Conservation (phyloP, 1,140 invertebrate species). For the Pseudomyrmex pallidus region DNA sequence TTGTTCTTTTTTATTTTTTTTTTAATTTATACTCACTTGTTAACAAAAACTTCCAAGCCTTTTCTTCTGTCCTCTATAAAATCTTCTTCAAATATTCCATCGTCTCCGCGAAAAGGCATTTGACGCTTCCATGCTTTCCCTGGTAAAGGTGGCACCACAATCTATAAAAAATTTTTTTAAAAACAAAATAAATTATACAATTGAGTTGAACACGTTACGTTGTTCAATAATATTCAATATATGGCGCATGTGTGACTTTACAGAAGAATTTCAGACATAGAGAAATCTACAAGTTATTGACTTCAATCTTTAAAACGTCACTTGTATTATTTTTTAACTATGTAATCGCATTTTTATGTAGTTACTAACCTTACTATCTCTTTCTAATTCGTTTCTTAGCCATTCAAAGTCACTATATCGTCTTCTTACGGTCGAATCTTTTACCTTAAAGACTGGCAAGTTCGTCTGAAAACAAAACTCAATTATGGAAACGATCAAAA, state of each 20-base stretch:
- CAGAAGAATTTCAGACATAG: no score
- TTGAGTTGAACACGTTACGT: no score
- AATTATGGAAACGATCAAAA: background rate
- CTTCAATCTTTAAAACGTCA: background rate
- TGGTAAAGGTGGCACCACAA: conserved; percentile 98
- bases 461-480: conserved; percentile 94
- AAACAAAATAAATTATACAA: no score
- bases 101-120: conserved; percentile 98
- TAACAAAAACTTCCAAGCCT: conserved; percentile 99
- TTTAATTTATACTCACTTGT: conserved; percentile 90
- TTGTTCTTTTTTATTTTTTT: background rate
- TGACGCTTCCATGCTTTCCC: conserved; percentile 99
- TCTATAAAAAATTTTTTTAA: conserved; percentile 86
- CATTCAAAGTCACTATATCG: conserved; percentile 99
- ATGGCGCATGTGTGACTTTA: background rate
- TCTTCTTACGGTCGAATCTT: conserved; percentile 98
- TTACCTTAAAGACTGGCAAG: conserved; percentile 99
- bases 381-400: conserved; percentile 98
- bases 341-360: background rate
- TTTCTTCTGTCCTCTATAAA: conserved; percentile 99
- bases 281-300: background rate
- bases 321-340: background rate
- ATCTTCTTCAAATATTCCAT: conserved; percentile 99
- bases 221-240: no score
- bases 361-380: conserved; percentile 97